phyloP scores from a whole-genome alignment of 2,113 vertebrate genomes.

The Climacteris rufus region DNA sequence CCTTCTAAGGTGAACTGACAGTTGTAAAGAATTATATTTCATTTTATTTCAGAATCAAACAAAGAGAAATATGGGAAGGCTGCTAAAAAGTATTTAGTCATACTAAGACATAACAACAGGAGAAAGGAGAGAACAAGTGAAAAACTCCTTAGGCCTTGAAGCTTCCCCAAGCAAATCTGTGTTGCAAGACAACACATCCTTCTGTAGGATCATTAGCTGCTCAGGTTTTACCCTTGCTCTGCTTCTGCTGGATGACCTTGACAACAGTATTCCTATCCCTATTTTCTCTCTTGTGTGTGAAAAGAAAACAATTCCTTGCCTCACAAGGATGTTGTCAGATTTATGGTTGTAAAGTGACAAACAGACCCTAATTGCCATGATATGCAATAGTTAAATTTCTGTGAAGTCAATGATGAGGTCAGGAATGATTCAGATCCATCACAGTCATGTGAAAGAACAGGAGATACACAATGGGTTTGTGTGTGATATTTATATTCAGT shows the following conservation, averaged over 20 bases:
- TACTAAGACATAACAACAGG: not conserved
- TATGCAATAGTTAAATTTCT: not conserved
- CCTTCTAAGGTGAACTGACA: not conserved
- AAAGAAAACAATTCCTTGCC: not conserved
- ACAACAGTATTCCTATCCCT: not conserved
- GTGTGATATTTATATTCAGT: not conserved
- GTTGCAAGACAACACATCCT: not conserved
- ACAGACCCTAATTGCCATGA: not conserved
- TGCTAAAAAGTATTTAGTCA: not conserved
- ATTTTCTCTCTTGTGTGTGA: not conserved
- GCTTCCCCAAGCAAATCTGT: not conserved
- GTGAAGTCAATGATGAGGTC: not conserved
- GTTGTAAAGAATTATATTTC: not conserved
- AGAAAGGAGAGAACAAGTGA: not conserved
- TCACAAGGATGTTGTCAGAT: not conserved
- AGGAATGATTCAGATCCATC: not conserved
- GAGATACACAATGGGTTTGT: not conserved
- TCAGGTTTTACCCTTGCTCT: not conserved
- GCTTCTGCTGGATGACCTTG: not conserved
- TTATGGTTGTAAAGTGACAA: not conserved
- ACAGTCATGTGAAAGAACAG: not conserved
- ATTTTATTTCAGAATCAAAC: not conserved
- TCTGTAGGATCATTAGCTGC: not conserved
- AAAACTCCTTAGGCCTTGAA: not conserved
- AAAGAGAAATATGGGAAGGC: not conserved